Conservation (phyloP, 2,113 vertebrate genomes). For the Ivindomyrus marchei region DNA sequence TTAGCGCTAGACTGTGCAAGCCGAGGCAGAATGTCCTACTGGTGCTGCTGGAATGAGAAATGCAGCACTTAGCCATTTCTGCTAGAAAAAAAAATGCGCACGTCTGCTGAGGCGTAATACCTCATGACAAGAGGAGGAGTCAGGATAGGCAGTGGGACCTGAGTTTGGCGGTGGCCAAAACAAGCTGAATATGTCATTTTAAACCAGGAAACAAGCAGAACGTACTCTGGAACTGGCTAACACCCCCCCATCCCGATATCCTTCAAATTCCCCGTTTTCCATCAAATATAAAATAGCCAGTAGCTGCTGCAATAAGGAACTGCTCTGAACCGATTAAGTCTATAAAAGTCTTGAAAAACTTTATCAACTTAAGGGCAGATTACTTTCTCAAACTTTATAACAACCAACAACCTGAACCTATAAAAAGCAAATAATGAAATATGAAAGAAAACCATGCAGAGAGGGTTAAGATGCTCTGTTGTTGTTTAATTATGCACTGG, state of each 20-base stretch:
- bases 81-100: not conserved
- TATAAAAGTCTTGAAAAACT: not conserved
- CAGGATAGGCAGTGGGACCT: not conserved
- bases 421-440: not conserved
- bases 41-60: not conserved
- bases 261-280: not conserved
- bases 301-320: not conserved
- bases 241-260: not conserved
- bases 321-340: not conserved
- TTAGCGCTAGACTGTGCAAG: not conserved
- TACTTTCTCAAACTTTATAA: not conserved
- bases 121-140: not conserved
- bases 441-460: not conserved
- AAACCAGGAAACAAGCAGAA: not conserved
- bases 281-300: not conserved
- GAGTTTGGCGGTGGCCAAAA: not conserved
- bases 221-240: not conserved
- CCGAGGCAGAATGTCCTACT: not conserved
- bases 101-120: not conserved
- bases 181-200: not conserved
- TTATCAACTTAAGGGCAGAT: not conserved
- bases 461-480: too few species aligned
- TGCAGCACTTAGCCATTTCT: not conserved
- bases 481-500: not conserved
- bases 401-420: not conserved